Evolutionary conservation across 1,140 invertebrate species (phyloP), one percentile per base, ranked within the genome.

Genomic region (Orchesella cincta): DNA sequence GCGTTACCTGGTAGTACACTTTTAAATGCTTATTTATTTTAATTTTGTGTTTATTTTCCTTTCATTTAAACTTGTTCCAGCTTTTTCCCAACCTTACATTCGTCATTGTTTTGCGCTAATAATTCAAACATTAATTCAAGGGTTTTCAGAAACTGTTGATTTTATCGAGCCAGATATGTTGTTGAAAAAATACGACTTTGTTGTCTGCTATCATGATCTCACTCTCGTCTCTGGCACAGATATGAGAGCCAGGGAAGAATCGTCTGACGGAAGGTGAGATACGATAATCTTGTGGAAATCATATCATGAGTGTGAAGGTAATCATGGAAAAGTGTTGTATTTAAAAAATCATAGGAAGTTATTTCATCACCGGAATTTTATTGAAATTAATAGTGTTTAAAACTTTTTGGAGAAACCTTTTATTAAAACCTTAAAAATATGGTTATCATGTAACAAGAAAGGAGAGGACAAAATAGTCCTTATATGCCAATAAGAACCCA

Each of bases 131-230:
- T 84, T 83, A 64, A 76, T 80, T 70, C 29, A 78, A n/a, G 81
- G 82, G 0, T 73, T 78, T 5, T 72, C 79, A 8, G 35, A 79
- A 75, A 78, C 78, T 20, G 82, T 82, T 16, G 82, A 84, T 74
- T 80, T 76, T 64, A 77, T 84, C 1, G 83, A 84, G 64, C 82
- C 82, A 29, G 83, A 84, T 74, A 62, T 83, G 14, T 75, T 78
- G 1, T 33, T 84, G 16, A 83, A 83, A 16, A n/a, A 83, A 76
- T 83, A 84, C 46, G 74, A 71, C 3, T 14, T 78, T 51, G 36
- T 83, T 20, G 77, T 84, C 52, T 83, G 82, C 46, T 71, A 78
- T 23, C 83, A 84, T 76, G 83, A 84, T 57, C 18, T 80, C 18
- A 80, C 79, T 34, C 62, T 84, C 16, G 78, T 75, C 62, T 46